These are phyloP conservation scores for Teleiodes luculella DNA, from an alignment of 2,888 invertebrate genomes.

Conservation along the genomic window DNA sequence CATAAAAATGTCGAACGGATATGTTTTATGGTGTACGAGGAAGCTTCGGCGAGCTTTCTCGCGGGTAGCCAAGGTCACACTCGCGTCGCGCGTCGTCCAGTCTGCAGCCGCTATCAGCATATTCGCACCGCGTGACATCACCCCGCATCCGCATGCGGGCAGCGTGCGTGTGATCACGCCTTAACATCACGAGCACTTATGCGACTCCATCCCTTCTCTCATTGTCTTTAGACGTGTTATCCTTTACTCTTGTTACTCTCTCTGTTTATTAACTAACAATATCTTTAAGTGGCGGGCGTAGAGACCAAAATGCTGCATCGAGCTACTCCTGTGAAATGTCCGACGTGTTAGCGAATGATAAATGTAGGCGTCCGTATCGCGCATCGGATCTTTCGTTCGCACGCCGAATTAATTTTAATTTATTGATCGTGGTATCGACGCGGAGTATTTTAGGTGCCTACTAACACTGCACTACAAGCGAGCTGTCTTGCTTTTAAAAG, in stretches of 20 bases:
- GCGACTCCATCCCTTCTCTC: conserved; percentile 57
- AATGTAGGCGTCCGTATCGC: conserved; percentile 78
- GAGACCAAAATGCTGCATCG: conserved; percentile 56
- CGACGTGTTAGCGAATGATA: conserved; percentile 78
- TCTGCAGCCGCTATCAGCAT: conserved; percentile 47
- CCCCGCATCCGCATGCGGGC: conserved; percentile 59
- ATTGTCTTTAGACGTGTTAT: conserved; percentile 71
- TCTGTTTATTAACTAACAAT: conserved; percentile 64
- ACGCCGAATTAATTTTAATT: conserved; percentile 80
- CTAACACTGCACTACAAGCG: conserved; percentile 44
- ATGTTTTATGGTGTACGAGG: conserved; percentile 5
- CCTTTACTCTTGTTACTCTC: conserved; percentile 30
- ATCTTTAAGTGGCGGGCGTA: conserved; percentile 50
- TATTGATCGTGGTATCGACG: conserved; percentile 76
- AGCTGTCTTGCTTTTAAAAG: conserved; percentile 57
- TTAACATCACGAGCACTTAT: conserved; percentile 47
- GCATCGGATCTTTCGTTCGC: conserved; percentile 78
- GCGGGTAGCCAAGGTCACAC: conserved; percentile 52
- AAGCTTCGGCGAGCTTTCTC: conserved; percentile 55
- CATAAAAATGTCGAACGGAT: conserved; percentile 13
- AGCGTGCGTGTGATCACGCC: conserved; percentile 56
- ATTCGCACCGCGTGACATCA: conserved; percentile 56
- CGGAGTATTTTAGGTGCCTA: conserved; percentile 73
- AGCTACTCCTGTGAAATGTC: conserved; percentile 68
- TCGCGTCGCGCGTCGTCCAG: conserved; percentile 69